phyloP scores from a whole-genome alignment of 1,140 invertebrate species.

The Asbolus verrucosus region DNA sequence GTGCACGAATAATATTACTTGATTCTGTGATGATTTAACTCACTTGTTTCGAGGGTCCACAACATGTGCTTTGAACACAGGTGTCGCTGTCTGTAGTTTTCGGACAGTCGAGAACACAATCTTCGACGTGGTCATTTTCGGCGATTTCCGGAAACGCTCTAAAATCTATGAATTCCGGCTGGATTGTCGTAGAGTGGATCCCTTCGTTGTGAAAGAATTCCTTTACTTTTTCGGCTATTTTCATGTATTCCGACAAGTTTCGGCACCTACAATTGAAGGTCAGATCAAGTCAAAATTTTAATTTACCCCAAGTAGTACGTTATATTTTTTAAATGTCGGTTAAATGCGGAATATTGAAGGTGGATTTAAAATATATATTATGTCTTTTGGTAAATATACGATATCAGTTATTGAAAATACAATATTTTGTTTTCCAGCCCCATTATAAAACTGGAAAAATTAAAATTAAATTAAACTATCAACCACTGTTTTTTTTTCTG shows the following conservation, averaged over 20 bases:
- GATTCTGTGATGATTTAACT: constrained; percentile 39
- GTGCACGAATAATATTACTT: background rate
- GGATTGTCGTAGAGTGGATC: constrained; percentile 92
- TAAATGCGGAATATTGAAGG: no score
- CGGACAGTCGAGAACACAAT: constrained; percentile 87
- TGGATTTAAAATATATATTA: no score
- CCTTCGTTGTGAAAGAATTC: constrained; percentile 96
- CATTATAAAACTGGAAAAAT: no score
- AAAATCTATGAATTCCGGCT: constrained; percentile 91
- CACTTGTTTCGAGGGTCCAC: constrained; percentile 78
- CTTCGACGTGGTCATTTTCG: constrained; percentile 58
- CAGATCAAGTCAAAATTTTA: background rate
- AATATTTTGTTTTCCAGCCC: no score
- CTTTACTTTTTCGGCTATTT: constrained; percentile 93
- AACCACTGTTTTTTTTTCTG: no score
- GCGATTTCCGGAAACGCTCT: constrained; percentile 57
- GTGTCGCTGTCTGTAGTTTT: constrained; percentile 78
- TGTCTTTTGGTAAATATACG: no score
- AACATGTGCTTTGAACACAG: constrained; percentile 88
- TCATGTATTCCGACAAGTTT: constrained; percentile 90
- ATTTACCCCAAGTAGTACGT: no score
- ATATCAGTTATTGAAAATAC: no score
- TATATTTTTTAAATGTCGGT: no score
- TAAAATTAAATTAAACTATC: no score
- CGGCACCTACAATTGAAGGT: constrained; percentile 73